Conservation (phyloP, 2,797 vertebrate species). For the Rhinichthys osculus region DNA sequence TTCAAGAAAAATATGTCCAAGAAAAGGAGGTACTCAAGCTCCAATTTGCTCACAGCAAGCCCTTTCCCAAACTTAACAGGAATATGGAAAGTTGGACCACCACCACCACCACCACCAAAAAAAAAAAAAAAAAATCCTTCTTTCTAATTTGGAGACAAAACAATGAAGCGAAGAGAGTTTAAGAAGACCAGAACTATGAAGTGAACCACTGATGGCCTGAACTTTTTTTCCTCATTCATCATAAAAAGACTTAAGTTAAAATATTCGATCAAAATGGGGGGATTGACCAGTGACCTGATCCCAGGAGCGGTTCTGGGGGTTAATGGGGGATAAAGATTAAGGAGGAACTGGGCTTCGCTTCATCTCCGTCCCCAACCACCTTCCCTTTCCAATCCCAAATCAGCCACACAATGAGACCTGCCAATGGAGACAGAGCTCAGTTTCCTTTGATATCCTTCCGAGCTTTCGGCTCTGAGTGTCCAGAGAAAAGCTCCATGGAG, state of each 20-base stretch:
- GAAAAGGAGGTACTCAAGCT: conserved; percentile 58
- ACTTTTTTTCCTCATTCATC: conserved; percentile 54
- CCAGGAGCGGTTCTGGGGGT: conserved; percentile 80
- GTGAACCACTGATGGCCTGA: conserved; percentile 63
- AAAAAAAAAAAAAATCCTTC: conserved; percentile 65
- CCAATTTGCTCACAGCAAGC: conserved; percentile 72
- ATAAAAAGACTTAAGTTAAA: conserved; percentile 81
- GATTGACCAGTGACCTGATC: conserved; percentile 86
- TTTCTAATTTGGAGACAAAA: conserved; percentile 72
- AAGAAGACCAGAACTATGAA: conserved; percentile 76
- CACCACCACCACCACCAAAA: not conserved
- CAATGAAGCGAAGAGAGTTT: conserved; percentile 66
- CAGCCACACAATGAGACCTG: conserved; percentile 76
- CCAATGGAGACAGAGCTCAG: conserved; percentile 74
- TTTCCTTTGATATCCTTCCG: conserved; percentile 77
- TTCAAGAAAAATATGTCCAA: conserved; percentile 27
- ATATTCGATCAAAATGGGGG: conserved; percentile 82
- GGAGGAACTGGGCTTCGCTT: conserved; percentile 67
- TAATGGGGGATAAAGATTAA: conserved; percentile 89
- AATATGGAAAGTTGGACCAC: conserved; percentile 71
- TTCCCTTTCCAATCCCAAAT: conserved; percentile 74
- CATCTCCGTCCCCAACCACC: conserved; percentile 74
- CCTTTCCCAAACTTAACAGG: conserved; percentile 69
- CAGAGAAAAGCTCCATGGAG: conserved; percentile 80
- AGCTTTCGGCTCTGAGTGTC: conserved; percentile 68